phyloP scores from a whole-genome alignment of 2,888 invertebrate species.

The Oxyteleia sp. region DNA sequence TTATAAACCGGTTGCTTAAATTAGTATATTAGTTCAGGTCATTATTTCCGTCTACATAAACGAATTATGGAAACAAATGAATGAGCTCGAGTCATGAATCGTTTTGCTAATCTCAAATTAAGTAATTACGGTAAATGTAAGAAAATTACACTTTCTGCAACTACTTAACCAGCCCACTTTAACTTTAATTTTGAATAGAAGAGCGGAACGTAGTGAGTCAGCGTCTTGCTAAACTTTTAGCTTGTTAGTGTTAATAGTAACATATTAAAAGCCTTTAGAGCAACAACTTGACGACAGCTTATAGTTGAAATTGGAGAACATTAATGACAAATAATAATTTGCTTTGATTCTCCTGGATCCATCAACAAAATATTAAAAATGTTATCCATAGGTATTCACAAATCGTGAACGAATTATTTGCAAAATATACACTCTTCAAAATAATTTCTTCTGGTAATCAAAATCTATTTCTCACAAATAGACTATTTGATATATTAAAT shows the following conservation, averaged over 20 bases:
- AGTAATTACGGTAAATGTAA: slow-evolving; percentile 37
- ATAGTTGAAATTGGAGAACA: slow-evolving; percentile 33
- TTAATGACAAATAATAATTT: slow-evolving; percentile 16
- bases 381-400: no score
- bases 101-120: slow-evolving; percentile 6
- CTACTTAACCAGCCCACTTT: slow-evolving; percentile 27
- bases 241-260: slow-evolving; percentile 47
- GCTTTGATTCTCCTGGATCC: no score
- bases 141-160: slow-evolving; percentile 34
- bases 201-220: slow-evolving; percentile 27
- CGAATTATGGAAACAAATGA: background rate
- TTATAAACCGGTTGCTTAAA: no score
- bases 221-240: slow-evolving; percentile 49
- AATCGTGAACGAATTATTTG: no score
- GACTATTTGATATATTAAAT: no score
- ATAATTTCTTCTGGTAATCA: no score
- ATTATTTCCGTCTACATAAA: no score
- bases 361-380: no score
- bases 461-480: no score
- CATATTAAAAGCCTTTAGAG: slow-evolving; percentile 39
- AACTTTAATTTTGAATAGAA: slow-evolving; percentile 48
- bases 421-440: no score
- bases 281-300: slow-evolving; percentile 30
- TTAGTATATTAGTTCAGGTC: no score
- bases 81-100: background rate